Percentiles rank a stretch among this genome's conserved stretches.
phyloP scores from a whole-genome alignment of 2,888 invertebrate species.

The Ormia ochracea region DNA sequence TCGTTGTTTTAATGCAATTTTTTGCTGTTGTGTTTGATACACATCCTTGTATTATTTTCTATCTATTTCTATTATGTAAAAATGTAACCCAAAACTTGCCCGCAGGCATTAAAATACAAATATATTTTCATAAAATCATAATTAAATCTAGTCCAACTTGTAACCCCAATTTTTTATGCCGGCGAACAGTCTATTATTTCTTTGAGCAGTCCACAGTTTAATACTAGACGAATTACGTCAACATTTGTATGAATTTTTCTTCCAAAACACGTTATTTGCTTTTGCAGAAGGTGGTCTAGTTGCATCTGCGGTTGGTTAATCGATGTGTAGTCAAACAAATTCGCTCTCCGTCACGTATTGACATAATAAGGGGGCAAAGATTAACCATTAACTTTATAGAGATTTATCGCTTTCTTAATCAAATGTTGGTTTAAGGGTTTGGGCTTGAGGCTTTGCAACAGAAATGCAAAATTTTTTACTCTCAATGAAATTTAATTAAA shows the following conservation, averaged over 20 bases:
- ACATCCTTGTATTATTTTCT: conserved; percentile 18
- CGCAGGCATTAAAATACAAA: conserved; percentile 70
- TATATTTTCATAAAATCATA: conserved; percentile 77
- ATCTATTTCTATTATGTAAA: conserved; percentile 10
- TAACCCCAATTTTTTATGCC: conserved; percentile 27
- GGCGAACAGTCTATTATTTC: conserved; percentile 2
- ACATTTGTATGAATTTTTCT: not conserved
- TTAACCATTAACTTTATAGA: too few species aligned
- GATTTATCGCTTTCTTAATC: too few species aligned
- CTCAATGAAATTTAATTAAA: too few species aligned
- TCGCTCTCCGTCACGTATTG: too few species aligned
- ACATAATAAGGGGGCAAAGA: too few species aligned
- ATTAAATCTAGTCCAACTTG: conserved; percentile 71
- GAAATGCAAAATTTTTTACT: too few species aligned
- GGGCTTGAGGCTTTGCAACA: too few species aligned
- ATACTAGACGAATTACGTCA: conserved; percentile 39
- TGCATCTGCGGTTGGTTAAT: too few species aligned
- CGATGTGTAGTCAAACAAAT: too few species aligned
- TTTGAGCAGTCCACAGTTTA: conserved; percentile 19
- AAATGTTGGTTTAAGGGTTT: too few species aligned
- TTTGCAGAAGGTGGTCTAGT: too few species aligned
- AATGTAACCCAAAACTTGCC: conserved; percentile 75
- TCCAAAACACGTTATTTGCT: too few species aligned
- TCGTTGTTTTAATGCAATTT: conserved; percentile 22
- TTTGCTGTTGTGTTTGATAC: conserved; percentile 5